These are phyloP conservation scores for Hyppa rectilinea DNA, from an alignment of 2,888 invertebrate genomes.

Conservation along the genomic window DNA sequence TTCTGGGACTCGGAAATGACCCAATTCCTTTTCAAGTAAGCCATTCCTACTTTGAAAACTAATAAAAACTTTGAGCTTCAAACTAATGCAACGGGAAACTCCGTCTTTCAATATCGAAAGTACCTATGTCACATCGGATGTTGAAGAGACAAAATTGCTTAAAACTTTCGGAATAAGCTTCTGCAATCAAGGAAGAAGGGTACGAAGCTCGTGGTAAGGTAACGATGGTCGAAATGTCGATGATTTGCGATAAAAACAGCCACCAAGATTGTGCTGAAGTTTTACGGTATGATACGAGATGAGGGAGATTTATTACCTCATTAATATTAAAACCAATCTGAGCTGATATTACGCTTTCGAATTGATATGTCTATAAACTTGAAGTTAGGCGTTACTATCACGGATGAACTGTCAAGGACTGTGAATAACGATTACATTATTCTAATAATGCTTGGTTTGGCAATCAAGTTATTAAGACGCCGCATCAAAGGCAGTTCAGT, in stretches of 20 bases:
- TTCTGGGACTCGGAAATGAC: constrained; percentile 94
- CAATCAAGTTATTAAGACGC: constrained; percentile 23
- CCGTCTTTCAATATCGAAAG: constrained; percentile 6
- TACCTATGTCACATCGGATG: constrained; percentile 6
- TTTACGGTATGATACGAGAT: constrained; percentile 49
- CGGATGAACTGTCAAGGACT: constrained; percentile 21
- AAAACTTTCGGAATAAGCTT: constrained; percentile 11
- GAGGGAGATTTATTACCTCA: constrained; percentile 50
- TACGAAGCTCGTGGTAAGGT: too few species aligned
- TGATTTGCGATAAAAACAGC: constrained; percentile 53
- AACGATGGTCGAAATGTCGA: constrained; percentile 33
- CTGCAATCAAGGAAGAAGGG: constrained; percentile 31
- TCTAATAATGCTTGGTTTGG: constrained; percentile 26
- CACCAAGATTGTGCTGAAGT: constrained; percentile 41
- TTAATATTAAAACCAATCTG: constrained; percentile 62
- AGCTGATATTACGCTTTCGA: constrained; percentile 23
- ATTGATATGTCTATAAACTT: constrained; percentile 47
- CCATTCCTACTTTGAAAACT: constrained; percentile 38
- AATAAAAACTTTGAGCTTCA: constrained; percentile 38
- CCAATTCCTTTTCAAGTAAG: constrained; percentile 85
- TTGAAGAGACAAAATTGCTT: constrained; percentile 6
- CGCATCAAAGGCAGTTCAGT: constrained; percentile 34
- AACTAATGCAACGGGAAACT: constrained; percentile 16
- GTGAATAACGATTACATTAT: constrained; percentile 21
- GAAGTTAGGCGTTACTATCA: constrained; percentile 3